These are phyloP conservation scores for Rhincodon typus DNA, from an alignment of 2,797 vertebrate genomes.

Conservation along the genomic window DNA sequence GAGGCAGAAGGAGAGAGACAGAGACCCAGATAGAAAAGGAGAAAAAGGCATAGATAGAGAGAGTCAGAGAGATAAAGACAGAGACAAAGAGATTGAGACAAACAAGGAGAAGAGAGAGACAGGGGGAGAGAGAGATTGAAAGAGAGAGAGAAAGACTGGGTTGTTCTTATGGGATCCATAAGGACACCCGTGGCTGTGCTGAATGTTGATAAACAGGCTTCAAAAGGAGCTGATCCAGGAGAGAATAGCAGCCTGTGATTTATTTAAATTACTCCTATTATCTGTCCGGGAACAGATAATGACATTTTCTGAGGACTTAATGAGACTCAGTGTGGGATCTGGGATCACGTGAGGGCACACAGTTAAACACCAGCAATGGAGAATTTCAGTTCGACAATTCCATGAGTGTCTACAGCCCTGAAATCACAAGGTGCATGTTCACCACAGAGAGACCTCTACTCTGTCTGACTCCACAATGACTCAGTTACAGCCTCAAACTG, in stretches of 20 bases:
- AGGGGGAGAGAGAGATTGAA: no score
- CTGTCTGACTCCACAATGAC: neutral
- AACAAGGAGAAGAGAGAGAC: no score
- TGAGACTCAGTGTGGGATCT: neutral
- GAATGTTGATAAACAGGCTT: neutral
- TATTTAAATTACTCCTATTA: neutral
- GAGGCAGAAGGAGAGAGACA: no score
- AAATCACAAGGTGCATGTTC: neutral
- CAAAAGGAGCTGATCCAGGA: neutral
- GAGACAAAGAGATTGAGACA: no score
- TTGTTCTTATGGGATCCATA: no score
- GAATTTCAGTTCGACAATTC: neutral
- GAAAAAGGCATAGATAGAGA: no score
- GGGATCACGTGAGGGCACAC: neutral
- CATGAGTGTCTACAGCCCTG: neutral
- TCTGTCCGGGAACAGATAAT: neutral
- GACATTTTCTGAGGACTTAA: neutral
- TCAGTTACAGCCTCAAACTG: neutral
- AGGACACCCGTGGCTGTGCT: neutral
- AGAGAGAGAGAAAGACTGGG: no score
- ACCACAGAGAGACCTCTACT: neutral
- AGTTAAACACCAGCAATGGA: neutral
- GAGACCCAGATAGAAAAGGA: no score
- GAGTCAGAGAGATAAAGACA: no score
- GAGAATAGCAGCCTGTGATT: neutral